Conservation (phyloP, 2,113 vertebrate genomes). For the Peromyscus polionotus region DNA sequence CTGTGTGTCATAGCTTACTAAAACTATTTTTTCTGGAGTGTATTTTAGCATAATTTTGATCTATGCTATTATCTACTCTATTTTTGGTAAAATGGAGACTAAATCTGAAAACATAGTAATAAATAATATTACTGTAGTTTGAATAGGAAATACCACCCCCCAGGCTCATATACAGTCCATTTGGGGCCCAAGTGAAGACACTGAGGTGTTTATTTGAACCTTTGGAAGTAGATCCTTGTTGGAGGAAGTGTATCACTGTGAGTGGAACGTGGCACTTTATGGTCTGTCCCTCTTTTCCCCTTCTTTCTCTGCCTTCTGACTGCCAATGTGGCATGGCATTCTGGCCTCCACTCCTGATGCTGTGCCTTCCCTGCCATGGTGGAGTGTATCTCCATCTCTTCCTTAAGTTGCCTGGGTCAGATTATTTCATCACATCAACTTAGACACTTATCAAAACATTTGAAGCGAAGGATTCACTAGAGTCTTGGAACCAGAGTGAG, state of each 20-base stretch:
- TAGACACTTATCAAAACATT: neutral
- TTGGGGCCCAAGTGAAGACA: neutral
- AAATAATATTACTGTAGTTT: neutral
- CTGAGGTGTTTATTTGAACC: neutral
- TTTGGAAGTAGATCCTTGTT: neutral
- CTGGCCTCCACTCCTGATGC: neutral
- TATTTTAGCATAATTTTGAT: neutral
- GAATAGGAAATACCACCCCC: neutral
- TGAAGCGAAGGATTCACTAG: neutral
- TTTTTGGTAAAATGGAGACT: neutral
- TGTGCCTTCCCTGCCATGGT: neutral
- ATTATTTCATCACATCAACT: neutral
- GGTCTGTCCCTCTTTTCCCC: neutral
- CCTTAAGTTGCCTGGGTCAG: neutral
- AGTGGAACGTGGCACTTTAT: neutral
- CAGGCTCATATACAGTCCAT: too few species aligned
- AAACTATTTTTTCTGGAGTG: neutral
- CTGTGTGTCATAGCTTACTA: neutral
- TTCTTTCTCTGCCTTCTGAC: neutral
- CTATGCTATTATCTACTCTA: neutral
- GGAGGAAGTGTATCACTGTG: too few species aligned
- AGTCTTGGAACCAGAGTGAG: neutral
- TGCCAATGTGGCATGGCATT: accelerated
- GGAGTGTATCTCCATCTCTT: too few species aligned
- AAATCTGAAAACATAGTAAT: neutral